Conservation (phyloP, 2,113 vertebrate species). For the Chiloscyllium plagiosum region DNA sequence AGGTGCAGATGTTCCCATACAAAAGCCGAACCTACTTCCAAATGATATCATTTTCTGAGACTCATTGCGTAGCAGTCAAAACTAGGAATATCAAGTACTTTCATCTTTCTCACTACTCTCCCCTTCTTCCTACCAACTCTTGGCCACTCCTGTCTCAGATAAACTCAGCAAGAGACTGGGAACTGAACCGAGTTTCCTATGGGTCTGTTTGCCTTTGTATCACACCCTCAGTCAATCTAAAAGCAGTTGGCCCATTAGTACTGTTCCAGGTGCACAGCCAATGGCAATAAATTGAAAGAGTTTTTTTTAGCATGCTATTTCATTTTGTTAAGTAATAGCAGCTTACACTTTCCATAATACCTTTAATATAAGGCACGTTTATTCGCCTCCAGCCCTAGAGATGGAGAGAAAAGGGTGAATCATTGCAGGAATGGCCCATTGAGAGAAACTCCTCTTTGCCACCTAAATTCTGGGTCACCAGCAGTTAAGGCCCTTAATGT, state of each 20-base stretch:
- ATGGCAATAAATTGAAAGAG: too few relatives aligned
- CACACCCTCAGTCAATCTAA: neutral
- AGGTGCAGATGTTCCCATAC: neutral
- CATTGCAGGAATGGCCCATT: too few relatives aligned
- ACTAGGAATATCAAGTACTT: neutral
- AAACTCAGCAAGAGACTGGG: neutral
- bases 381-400: too few relatives aligned
- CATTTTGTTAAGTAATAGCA: neutral
- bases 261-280: neutral
- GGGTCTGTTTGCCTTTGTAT: neutral
- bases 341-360: too few relatives aligned
- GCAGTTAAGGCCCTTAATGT: too few relatives aligned
- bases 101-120: neutral
- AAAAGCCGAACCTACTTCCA: neutral
- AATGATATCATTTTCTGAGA: neutral
- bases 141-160: neutral
- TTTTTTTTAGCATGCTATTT: neutral
- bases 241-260: neutral
- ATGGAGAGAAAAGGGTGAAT: too few relatives aligned
- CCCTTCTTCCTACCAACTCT: neutral
- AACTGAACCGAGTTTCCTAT: neutral
- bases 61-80: neutral
- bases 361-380: neutral
- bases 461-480: too few relatives aligned
- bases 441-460: too few relatives aligned